Percentiles rank a stretch among this genome's conserved stretches.
phyloP scores from a whole-genome alignment of 1,140 invertebrate genomes.

The Drosophila fuyamai region DNA sequence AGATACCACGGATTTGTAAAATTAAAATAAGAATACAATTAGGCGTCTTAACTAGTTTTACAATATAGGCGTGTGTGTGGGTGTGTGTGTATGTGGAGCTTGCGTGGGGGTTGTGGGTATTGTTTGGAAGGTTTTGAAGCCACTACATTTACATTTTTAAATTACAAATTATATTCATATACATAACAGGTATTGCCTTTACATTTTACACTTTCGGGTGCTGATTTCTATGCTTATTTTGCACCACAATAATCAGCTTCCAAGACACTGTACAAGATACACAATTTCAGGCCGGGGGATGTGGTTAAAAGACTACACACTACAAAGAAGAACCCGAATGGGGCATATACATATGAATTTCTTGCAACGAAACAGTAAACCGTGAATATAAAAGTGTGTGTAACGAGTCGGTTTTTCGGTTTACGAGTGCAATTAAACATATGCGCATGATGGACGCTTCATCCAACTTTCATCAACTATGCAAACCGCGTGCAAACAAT shows the following conservation, averaged over 20 bases:
- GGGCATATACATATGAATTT: constrained; percentile 23
- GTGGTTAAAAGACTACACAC: not conserved
- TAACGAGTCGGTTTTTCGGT: not conserved
- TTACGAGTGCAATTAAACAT: not conserved
- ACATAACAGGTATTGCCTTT: constrained; percentile 52
- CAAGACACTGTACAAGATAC: constrained; percentile 21
- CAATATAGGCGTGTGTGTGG: constrained; percentile 18
- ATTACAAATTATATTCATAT: constrained; percentile 51
- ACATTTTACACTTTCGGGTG: constrained; percentile 29
- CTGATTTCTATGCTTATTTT: not conserved
- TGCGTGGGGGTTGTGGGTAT: not conserved
- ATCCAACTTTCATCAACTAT: not conserved
- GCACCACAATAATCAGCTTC: not conserved
- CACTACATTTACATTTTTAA: constrained; percentile 44
- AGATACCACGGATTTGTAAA: constrained; percentile 47
- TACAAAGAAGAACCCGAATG: not conserved
- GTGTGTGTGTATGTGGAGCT: not conserved
- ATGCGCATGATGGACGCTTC: not conserved
- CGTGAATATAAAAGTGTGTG: not conserved
- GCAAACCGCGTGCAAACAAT: not conserved
- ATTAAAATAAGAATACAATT: constrained; percentile 45
- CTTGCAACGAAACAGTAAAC: constrained; percentile 9
- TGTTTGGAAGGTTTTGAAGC: constrained; percentile 12
- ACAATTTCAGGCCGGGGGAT: not conserved
- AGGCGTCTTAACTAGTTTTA: constrained; percentile 53